phyloP scores from a whole-genome alignment of 1,140 invertebrate genomes.

The Solen grandis region DNA sequence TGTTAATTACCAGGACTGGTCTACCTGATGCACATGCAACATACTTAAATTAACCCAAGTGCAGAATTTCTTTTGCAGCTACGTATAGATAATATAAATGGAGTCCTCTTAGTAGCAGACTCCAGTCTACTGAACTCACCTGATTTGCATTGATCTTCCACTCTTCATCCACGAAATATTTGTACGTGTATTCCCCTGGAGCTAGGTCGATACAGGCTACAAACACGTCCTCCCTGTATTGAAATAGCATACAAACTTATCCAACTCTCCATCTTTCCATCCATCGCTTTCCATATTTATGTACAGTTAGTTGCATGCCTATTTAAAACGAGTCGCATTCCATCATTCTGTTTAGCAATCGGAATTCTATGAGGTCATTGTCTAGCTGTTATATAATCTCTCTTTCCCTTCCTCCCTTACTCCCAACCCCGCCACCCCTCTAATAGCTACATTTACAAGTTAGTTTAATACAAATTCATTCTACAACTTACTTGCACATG shows the following conservation, averaged over 20 bases:
- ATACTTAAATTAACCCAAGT: too few species aligned
- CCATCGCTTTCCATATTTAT: not conserved
- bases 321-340: not conserved
- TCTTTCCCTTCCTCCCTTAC: not conserved
- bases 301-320: not conserved
- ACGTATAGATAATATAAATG: too few species aligned
- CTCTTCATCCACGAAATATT: constrained; percentile 42
- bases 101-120: too few species aligned
- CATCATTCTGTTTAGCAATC: not conserved
- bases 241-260: not conserved
- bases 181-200: constrained; percentile 41
- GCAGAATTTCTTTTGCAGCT: too few species aligned
- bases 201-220: constrained; percentile 12
- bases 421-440: not conserved
- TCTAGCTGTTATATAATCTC: not conserved
- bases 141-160: constrained; percentile 39
- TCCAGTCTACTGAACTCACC: too few species aligned
- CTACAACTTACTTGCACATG: not conserved
- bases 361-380: not conserved
- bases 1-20: too few species aligned
- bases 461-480: too few species aligned
- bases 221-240: constrained; percentile 40
- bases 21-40: too few species aligned
- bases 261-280: not conserved
- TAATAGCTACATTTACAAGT: not conserved